Conservation (phyloP, 2,888 invertebrate genomes). For the Clistopyga incitator region DNA sequence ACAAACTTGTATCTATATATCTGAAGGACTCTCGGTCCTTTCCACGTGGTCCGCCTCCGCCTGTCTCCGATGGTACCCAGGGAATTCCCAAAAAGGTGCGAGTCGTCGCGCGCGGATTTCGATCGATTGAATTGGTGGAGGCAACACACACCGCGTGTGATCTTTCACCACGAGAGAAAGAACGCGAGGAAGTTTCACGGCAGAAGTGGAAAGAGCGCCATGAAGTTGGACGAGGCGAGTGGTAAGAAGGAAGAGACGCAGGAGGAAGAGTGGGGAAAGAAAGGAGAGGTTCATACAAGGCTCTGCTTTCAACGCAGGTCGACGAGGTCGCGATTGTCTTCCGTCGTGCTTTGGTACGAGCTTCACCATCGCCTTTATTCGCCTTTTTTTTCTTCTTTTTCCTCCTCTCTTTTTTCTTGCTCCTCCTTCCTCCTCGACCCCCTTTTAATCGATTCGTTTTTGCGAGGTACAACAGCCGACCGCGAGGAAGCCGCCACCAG, state of each 20-base stretch:
- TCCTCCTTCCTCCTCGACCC: conserved; percentile 55
- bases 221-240: conserved; percentile 31
- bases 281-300: conserved; percentile 78
- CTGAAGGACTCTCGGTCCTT: conserved; percentile 26
- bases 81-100: conserved; percentile 73
- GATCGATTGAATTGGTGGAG: conserved; percentile 66
- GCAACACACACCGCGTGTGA: conserved; percentile 24
- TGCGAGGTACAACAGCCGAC: conserved; percentile 64
- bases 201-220: conserved; percentile 17
- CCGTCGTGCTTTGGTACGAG: conserved; percentile 46
- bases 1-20: conserved; percentile 38
- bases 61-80: conserved; percentile 30
- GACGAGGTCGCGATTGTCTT: conserved; percentile 79
- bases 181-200: conserved; percentile 4
- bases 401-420: conserved; percentile 65
- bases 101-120: conserved; percentile 55
- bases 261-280: conserved; percentile 56
- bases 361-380: conserved; percentile 16
- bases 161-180: background rate
- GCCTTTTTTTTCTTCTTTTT: conserved; percentile 13
- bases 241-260: conserved; percentile 46
- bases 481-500: conserved; percentile 73
- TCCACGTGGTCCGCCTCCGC: conserved; percentile 51
- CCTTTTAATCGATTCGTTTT: conserved; percentile 72
- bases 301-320: conserved; percentile 81